Conservation (phyloP, 2,888 invertebrate species). For the Phaonia tiefii region DNA sequence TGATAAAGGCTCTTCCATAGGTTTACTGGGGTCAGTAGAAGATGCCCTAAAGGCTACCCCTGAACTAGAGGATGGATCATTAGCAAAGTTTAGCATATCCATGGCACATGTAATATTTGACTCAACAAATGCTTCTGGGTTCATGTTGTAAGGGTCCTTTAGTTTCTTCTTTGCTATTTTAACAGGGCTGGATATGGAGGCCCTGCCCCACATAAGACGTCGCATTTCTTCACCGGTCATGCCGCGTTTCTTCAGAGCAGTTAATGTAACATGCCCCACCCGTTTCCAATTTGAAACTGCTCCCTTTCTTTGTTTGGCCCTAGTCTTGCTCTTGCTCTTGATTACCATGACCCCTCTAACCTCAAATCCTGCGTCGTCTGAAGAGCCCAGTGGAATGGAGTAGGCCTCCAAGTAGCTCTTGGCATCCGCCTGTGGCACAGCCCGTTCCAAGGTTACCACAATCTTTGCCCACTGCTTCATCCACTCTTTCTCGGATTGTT, state of each 20-base stretch:
- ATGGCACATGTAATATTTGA: constrained; percentile 86
- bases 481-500: constrained; percentile 99
- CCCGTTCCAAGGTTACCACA: constrained; percentile 96
- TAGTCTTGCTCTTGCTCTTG: constrained; percentile 97
- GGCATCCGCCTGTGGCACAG: constrained; percentile 93
- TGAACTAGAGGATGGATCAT: constrained; percentile 81
- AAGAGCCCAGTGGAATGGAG: constrained; percentile 93
- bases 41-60: constrained; percentile 66
- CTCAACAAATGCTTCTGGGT: constrained; percentile 67
- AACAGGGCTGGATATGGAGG: constrained; percentile 92
- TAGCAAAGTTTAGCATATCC: constrained; percentile 91
- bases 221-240: constrained; percentile 93
- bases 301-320: constrained; percentile 97
- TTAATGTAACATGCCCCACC: constrained; percentile 93
- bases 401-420: constrained; percentile 96
- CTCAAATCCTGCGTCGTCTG: constrained; percentile 91
- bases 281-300: constrained; percentile 99
- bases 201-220: constrained; percentile 94
- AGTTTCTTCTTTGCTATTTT: constrained; percentile 84
- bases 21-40: constrained; percentile 5
- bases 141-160: constrained; percentile 79
- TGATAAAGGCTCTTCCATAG: constrained; percentile 12
- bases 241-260: constrained; percentile 89
- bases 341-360: constrained; percentile 98
- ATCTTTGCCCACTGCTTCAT: constrained; percentile 99